Percentiles rank a stretch among this genome's conserved stretches.
phyloP scores from a whole-genome alignment of 2,113 vertebrate genomes.

The Pangasianodon hypophthalmus region DNA sequence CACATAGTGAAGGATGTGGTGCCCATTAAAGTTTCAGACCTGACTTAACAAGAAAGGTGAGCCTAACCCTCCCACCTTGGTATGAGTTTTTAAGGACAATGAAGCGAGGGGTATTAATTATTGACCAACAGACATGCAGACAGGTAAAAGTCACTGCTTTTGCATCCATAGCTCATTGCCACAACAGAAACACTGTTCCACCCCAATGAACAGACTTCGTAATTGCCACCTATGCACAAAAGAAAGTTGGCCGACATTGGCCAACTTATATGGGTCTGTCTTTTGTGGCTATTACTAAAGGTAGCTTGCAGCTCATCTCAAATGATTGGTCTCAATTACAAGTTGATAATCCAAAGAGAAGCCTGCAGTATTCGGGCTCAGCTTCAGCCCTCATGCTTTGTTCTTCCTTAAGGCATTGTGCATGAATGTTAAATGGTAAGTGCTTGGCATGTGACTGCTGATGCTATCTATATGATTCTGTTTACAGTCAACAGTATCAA shows the following conservation, averaged over 20 bases:
- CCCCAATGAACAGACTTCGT: slow-evolving; percentile 14
- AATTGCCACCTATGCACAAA: slow-evolving; percentile 51
- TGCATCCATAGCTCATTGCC: slow-evolving; percentile 18
- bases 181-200: slow-evolving; percentile 8
- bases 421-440: slow-evolving; percentile 22
- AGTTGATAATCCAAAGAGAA: slow-evolving; percentile 10
- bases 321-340: slow-evolving; percentile 46
- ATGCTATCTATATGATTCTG: slow-evolving; percentile 26
- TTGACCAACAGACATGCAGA: slow-evolving; percentile 67
- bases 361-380: not conserved
- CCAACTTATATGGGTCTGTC: slow-evolving; percentile 37
- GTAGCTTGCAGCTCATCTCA: slow-evolving; percentile 26
- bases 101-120: slow-evolving; percentile 73
- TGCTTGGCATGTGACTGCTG: slow-evolving; percentile 10
- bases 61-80: slow-evolving; percentile 72
- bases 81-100: slow-evolving; percentile 77
- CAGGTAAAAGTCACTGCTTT: slow-evolving; percentile 42
- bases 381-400: not conserved
- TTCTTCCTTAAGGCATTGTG: slow-evolving; percentile 16
- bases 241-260: slow-evolving; percentile 47
- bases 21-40: slow-evolving; percentile 77
- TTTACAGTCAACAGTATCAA: slow-evolving; percentile 38
- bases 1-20: slow-evolving; percentile 60
- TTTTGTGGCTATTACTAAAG: slow-evolving; percentile 30
- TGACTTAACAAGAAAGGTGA: slow-evolving; percentile 78